Conservation (phyloP, 2,797 vertebrate species). For the Typhlichthys eigenmanni region DNA sequence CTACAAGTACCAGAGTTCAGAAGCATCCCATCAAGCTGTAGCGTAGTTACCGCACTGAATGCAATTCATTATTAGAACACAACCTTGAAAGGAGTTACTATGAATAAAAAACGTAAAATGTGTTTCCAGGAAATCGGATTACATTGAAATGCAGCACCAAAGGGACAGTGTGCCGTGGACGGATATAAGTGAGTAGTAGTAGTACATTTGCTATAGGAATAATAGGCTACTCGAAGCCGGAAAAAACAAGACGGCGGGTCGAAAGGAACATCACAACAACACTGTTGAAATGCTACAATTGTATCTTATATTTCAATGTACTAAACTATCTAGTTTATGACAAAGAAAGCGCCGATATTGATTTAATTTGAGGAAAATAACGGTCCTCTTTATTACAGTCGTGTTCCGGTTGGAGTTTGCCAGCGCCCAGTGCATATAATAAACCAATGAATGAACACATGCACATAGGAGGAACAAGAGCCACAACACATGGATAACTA, state of each 20-base stretch:
- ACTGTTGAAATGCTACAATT: background rate
- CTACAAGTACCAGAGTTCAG: constrained; percentile 73
- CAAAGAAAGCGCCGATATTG: background rate
- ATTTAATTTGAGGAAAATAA: constrained; percentile 44
- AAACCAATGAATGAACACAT: constrained; percentile 66
- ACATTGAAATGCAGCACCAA: constrained; percentile 39
- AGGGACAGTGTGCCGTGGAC: constrained; percentile 39
- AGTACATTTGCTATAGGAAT: constrained; percentile 16
- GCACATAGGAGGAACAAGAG: constrained; percentile 40
- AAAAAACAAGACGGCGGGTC: constrained; percentile 25
- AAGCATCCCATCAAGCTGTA: constrained; percentile 6
- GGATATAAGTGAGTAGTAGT: constrained; percentile 49
- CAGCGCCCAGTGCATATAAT: constrained; percentile 62
- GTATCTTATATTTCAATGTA: fast-evolving
- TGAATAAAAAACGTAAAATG: constrained; percentile 29
- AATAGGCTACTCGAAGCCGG: constrained; percentile 50
- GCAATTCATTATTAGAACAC: constrained; percentile 74
- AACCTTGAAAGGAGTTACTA: constrained; percentile 57
- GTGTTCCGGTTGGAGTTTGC: constrained; percentile 60
- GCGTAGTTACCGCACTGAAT: constrained; percentile 25
- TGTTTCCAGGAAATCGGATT: constrained; percentile 49
- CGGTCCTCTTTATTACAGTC: constrained; percentile 45
- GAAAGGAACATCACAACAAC: constrained; percentile 32
- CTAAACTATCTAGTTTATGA: background rate
- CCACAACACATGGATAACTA: constrained; percentile 65